Percentiles rank a stretch among this genome's conserved stretches.
Evolutionary conservation across 2,888 invertebrate species (phyloP).

Genomic region (Pedicia rivosa): DNA sequence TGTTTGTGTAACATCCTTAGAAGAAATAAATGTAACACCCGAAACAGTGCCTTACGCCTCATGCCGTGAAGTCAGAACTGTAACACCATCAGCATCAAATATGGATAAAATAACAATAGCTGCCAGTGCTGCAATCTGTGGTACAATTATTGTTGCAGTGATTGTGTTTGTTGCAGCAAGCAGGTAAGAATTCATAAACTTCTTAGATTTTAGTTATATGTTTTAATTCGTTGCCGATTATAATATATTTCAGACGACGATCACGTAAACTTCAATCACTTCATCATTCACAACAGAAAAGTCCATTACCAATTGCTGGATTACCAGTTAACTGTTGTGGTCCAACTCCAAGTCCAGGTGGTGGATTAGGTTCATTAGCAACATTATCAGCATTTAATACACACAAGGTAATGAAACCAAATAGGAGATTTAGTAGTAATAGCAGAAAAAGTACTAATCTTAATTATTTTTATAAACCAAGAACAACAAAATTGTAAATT

Average conservation of each 20-base stretch:
- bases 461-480: constrained; percentile 2
- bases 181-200: constrained; percentile 22
- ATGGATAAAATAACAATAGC: constrained; percentile 94
- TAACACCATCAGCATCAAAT: constrained; percentile 65
- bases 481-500: constrained; percentile 2
- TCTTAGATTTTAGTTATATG: neutral
- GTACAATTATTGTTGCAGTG: constrained; percentile 79
- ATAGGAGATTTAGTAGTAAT: neutral
- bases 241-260: constrained; percentile 34
- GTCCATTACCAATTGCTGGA: constrained; percentile 51
- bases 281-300: constrained; percentile 46
- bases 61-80: constrained; percentile 79
- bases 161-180: constrained; percentile 81
- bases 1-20: constrained; percentile 81
- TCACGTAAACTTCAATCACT: constrained; percentile 61
- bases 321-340: constrained; percentile 68
- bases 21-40: constrained; percentile 75
- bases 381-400: constrained; percentile 72
- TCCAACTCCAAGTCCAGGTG: constrained; percentile 61
- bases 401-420: constrained; percentile 43
- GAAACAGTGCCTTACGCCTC: constrained; percentile 72
- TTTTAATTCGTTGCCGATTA: neutral
- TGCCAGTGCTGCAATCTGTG: constrained; percentile 84
- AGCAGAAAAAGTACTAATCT: constrained; percentile 1
- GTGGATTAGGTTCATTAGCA: constrained; percentile 62